Conservation (phyloP, 2,888 invertebrate genomes). For the Drosophila aldrichi region DNA sequence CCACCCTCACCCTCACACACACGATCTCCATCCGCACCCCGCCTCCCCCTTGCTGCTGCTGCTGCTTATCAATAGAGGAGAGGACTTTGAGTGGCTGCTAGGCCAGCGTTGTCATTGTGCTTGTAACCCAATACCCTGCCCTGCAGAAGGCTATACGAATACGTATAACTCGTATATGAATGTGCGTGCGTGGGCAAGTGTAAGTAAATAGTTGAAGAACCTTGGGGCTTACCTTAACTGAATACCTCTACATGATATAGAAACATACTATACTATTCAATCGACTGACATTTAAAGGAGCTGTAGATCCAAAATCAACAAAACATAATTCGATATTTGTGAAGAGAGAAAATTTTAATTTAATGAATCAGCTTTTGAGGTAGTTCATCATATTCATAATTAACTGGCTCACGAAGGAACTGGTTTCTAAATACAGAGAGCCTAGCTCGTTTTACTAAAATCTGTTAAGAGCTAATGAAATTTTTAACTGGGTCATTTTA, state of each 20-base stretch:
- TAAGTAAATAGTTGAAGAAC: conserved; percentile 13
- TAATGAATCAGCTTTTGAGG: neutral
- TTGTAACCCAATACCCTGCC: conserved; percentile 46
- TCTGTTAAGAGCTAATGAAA: too few species aligned
- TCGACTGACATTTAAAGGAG: neutral
- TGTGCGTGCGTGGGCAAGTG: conserved; percentile 20
- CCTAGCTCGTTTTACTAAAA: too few species aligned
- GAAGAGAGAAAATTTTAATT: neutral
- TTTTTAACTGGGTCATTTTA: neutral
- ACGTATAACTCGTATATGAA: conserved; percentile 21
- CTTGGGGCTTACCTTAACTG: neutral
- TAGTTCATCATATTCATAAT: neutral
- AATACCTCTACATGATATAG: neutral
- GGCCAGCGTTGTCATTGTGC: conserved; percentile 47
- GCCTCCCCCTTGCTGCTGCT: neutral
- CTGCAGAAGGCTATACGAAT: conserved; percentile 31
- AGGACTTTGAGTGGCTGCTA: conserved; percentile 44
- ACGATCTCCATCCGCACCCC: neutral
- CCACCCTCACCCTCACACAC: conserved; percentile 2
- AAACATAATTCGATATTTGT: neutral
- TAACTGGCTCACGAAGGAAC: neutral
- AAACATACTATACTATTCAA: neutral
- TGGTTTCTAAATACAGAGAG: neutral
- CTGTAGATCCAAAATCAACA: neutral
- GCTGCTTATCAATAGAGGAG: conserved; percentile 3